Evolutionary conservation across 2,113 vertebrate genomes (phyloP).

Genomic region (Pardalotus punctatus): DNA sequence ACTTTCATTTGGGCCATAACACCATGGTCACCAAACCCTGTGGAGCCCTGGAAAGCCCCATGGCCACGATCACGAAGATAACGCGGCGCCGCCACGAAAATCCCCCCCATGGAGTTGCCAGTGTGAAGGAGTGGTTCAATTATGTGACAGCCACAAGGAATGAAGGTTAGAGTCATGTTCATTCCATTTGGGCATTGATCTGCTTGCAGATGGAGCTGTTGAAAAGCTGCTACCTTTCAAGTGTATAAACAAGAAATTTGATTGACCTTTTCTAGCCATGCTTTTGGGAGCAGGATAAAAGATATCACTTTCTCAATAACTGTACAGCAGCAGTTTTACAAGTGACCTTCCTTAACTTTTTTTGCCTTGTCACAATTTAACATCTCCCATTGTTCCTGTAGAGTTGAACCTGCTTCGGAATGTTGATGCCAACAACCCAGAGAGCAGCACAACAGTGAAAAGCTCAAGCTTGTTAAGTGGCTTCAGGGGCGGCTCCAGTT

Average conservation of each 20-base stretch:
- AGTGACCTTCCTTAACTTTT: neutral
- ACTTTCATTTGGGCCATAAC: conserved; percentile 96
- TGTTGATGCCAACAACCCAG: conserved; percentile 89
- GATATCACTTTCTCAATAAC: neutral
- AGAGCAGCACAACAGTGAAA: conserved; percentile 86
- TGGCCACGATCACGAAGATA: conserved; percentile 99
- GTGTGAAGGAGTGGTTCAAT: conserved; percentile 97
- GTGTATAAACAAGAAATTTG: neutral
- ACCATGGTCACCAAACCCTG: conserved; percentile 99
- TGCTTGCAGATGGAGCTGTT: neutral
- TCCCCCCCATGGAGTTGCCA: conserved; percentile 94
- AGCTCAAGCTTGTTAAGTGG: conserved; percentile 90
- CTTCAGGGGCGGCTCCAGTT: conserved; percentile 90
- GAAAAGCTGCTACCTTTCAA: neutral
- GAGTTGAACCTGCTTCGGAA: conserved; percentile 93
- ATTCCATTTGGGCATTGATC: neutral
- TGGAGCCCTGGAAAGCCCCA: conserved; percentile 93
- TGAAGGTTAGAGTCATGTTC: conserved; percentile 79
- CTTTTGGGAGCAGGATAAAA: neutral
- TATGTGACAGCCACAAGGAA: conserved; percentile 97
- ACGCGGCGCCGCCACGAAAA: conserved; percentile 94
- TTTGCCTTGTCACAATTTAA: neutral
- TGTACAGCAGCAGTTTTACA: neutral
- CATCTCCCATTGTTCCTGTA: conserved; percentile 38
- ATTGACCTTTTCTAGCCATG: neutral